A percentile compares a stretch with the other conserved stretches of the same genome.
These are phyloP conservation scores for Macrocentrus cingulum DNA, from an alignment of 1,140 invertebrate genomes.

Conservation along the genomic window DNA sequence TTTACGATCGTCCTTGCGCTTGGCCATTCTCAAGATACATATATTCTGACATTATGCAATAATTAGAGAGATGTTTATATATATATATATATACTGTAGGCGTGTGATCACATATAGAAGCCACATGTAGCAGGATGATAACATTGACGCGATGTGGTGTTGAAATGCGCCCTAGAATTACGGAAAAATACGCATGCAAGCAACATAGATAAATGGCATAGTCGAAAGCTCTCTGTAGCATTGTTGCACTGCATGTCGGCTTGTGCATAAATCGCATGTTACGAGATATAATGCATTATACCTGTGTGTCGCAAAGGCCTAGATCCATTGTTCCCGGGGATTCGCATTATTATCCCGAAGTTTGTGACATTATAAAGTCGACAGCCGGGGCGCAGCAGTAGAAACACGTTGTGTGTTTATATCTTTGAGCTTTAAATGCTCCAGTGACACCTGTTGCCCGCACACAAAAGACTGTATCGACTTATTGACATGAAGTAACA, in stretches of 20 bases:
- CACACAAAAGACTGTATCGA: slow-evolving; percentile 27
- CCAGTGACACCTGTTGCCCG: slow-evolving; percentile 30
- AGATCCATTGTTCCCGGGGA: slow-evolving; percentile 1
- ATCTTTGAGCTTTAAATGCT: slow-evolving; percentile 27
- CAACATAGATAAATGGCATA: not conserved
- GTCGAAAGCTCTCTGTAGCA: not conserved
- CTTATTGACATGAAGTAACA: slow-evolving; percentile 29
- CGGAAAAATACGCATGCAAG: not conserved
- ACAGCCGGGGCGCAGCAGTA: not conserved
- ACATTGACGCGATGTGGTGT: slow-evolving; percentile 12
- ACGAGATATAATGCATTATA: slow-evolving; percentile 11
- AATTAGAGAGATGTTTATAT: slow-evolving; percentile 12
- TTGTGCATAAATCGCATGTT: not conserved
- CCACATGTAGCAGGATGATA: slow-evolving; percentile 13
- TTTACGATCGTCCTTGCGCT: slow-evolving; percentile 8
- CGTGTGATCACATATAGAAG: not conserved
- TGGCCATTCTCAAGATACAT: slow-evolving; percentile 10
- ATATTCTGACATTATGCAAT: slow-evolving; percentile 21
- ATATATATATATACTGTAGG: not conserved
- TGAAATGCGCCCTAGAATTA: not conserved
- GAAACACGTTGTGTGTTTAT: slow-evolving; percentile 17
- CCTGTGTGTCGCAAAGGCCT: not conserved
- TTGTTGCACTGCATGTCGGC: not conserved
- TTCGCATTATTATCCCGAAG: slow-evolving; percentile 3
- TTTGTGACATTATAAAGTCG: slow-evolving; percentile 5